Base-by-base conservation (phyloP, 1,140 invertebrate genomes). In the Aphidius gifuensis region DNA sequence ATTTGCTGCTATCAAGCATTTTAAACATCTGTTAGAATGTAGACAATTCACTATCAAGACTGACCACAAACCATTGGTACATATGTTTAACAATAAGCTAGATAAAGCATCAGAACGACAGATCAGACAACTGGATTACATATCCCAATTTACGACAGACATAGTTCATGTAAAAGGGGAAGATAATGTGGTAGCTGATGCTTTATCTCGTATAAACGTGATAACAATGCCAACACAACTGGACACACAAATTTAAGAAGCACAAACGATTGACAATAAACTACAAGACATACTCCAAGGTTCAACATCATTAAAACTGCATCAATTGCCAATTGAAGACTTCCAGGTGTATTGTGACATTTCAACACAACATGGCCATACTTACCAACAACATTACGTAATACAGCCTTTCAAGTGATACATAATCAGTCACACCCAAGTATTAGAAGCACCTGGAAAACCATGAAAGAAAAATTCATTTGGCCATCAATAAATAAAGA, bases 91-190 rank as follows among this genome's bases (percentile, higher is more conserved):
- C 2, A 58, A 64, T 47, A 57, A 47, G 4, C 11, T 53, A 61
- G 50, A 58, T 16, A 62, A 66, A 23, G 64, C 74, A 3, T 64
- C 65, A 2, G 58, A 62, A 11, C 7, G 64, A 9, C 63, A 76
- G 53, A 21, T 66, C 4, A 44, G 66, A 8, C 66, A 73, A 16
- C 60, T 74, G 2, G 61, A 72, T 21, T 76, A 65, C 59, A 74
- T 77, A 21, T 55, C 61, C 2, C 71, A 76, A 56, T 76, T 70
- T 56, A 66, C 73, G 1, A 76, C 73, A 4, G 68, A 77, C 56
- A 72, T 79, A n/a, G 65, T 58, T 16, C 69, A 79, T 57, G 64
- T 81, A 4, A 39, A 49, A 21, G 75, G 75, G 4, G 44, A 49
- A 6, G 43, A 62, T 3, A 76, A 78, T 53, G 53, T 67, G 0